phyloP scores from a whole-genome alignment of 2,797 vertebrate genomes.

The Urosaurus nigricauda region DNA sequence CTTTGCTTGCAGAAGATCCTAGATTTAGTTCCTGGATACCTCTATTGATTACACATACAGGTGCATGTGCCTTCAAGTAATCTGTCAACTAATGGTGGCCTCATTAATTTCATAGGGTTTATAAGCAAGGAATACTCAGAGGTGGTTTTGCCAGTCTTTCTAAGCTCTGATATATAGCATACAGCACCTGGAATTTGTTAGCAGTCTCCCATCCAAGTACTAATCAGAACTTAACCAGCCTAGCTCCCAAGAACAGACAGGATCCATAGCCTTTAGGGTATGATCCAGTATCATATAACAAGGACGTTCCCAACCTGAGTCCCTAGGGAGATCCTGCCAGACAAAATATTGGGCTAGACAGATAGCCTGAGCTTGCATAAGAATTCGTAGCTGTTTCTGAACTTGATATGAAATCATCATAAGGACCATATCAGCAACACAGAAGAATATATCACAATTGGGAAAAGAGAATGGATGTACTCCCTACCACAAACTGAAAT shows the following conservation, averaged over 20 bases:
- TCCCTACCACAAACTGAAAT: not conserved
- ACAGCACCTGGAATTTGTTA: no score
- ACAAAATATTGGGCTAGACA: not conserved
- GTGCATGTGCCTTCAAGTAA: no score
- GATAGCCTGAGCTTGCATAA: no score
- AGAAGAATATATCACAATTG: conserved; percentile 5
- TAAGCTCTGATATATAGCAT: no score
- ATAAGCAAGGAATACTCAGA: no score
- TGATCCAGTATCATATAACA: not conserved
- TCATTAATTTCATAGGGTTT: not conserved
- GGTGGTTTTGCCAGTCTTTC: no score
- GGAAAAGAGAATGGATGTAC: not conserved
- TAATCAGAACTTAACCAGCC: no score
- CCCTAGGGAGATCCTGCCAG: not conserved
- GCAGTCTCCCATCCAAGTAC: no score
- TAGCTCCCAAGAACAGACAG: no score
- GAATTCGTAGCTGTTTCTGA: not conserved
- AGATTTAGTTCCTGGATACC: not conserved
- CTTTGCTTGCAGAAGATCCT: not conserved
- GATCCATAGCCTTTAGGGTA: not conserved
- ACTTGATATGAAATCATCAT: conserved; percentile 4
- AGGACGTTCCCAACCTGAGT: not conserved
- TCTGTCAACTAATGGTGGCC: no score
- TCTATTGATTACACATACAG: no score
- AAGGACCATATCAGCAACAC: conserved; percentile 7